Evolutionary conservation across 2,888 invertebrate species (phyloP).

Genomic region (Yponomeuta malinellus): DNA sequence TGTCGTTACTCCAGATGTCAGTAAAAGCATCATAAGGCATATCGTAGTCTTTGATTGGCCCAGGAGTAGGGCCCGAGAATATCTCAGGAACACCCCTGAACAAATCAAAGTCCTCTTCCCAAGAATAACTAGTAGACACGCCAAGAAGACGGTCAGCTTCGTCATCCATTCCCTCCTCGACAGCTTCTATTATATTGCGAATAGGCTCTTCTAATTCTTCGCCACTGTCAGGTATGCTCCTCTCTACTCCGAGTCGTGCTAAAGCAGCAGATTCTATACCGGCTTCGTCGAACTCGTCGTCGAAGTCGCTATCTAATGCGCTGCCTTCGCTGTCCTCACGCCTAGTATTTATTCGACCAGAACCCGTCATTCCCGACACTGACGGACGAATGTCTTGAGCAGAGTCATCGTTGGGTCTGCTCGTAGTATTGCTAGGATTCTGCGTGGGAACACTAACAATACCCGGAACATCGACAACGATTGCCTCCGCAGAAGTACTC

Average conservation of each 20-base stretch:
- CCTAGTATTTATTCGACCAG: background rate
- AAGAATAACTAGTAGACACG: slow-evolving; percentile 7
- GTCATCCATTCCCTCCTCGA: slow-evolving; percentile 25
- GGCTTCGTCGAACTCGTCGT: slow-evolving; percentile 21
- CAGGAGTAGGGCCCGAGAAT: slow-evolving; percentile 25
- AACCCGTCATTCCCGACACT: background rate
- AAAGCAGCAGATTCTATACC: slow-evolving; percentile 15
- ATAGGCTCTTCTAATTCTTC: slow-evolving; percentile 23
- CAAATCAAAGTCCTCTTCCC: slow-evolving; percentile 20
- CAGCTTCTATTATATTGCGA: slow-evolving; percentile 16
- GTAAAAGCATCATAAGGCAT: slow-evolving; percentile 24
- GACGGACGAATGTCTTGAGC: background rate
- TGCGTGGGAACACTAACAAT: background rate
- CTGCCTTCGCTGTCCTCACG: slow-evolving; percentile 16
- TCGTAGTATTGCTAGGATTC: background rate
- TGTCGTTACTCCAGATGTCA: slow-evolving; percentile 23
- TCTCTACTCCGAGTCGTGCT: background rate
- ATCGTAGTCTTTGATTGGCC: slow-evolving; percentile 22
- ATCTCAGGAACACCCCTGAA: slow-evolving; percentile 24
- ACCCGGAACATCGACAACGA: background rate
- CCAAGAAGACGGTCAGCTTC: slow-evolving; percentile 14
- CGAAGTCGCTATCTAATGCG: slow-evolving; percentile 19
- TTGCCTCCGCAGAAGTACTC: background rate
- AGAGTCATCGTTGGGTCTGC: background rate
- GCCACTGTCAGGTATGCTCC: slow-evolving; percentile 21